phyloP scores from a whole-genome alignment of 2,888 invertebrate genomes.

The Lissonota sp. region DNA sequence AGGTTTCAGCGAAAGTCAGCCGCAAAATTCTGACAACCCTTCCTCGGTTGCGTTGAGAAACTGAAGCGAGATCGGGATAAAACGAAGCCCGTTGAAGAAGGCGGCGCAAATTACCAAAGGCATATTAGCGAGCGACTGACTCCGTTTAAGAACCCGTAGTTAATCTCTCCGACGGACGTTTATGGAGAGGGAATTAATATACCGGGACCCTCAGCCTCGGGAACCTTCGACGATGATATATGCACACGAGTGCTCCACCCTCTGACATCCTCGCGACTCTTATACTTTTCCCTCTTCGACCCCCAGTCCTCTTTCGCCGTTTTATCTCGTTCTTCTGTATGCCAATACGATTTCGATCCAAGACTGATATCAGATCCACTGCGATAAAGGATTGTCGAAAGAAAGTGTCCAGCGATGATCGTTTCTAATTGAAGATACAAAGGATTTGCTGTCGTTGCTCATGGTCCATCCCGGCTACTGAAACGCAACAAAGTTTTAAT shows the following conservation, averaged over 20 bases:
- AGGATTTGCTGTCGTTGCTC: not conserved
- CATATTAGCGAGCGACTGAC: slow-evolving; percentile 81
- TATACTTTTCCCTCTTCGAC: slow-evolving; percentile 19
- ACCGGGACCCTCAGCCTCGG: slow-evolving; percentile 80
- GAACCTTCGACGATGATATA: slow-evolving; percentile 81
- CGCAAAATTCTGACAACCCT: slow-evolving; percentile 30
- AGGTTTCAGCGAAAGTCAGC: slow-evolving; percentile 44
- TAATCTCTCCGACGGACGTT: slow-evolving; percentile 83
- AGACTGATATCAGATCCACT: too few relatives aligned
- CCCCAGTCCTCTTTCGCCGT: slow-evolving; percentile 17
- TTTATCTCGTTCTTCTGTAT: slow-evolving; percentile 11
- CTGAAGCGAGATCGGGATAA: slow-evolving; percentile 39
- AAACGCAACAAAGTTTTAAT: slow-evolving; percentile 59
- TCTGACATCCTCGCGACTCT: slow-evolving; percentile 61
- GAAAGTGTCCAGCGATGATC: not conserved
- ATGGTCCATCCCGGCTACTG: slow-evolving; percentile 52
- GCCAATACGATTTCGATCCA: not conserved
- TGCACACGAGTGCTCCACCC: slow-evolving; percentile 79
- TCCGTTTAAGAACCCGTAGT: slow-evolving; percentile 83
- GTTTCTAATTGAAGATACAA: too few relatives aligned
- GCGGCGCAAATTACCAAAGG: slow-evolving; percentile 80
- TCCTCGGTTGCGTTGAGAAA: not conserved
- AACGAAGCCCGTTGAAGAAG: slow-evolving; percentile 32
- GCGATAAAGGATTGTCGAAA: not conserved
- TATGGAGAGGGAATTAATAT: slow-evolving; percentile 84